Percentiles rank a stretch among this genome's conserved stretches.
Conservation (phyloP, 2,113 vertebrate species). For the Piprites chloris region DNA sequence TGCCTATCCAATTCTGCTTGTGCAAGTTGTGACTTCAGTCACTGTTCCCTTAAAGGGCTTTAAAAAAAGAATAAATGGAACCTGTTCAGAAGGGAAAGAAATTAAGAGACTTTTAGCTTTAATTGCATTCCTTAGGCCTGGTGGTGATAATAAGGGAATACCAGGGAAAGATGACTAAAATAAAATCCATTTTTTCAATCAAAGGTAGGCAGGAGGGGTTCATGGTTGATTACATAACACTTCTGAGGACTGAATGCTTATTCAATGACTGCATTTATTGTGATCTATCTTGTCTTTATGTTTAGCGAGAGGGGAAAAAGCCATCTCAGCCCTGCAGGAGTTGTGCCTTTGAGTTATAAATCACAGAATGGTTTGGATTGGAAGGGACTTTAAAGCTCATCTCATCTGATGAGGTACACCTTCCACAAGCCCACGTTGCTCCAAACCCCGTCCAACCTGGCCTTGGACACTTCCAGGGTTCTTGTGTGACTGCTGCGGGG, state of each 20-base stretch:
- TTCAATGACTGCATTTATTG: background rate
- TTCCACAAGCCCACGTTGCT: background rate
- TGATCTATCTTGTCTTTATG: fast-evolving
- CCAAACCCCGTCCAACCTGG: background rate
- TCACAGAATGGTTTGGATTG: background rate
- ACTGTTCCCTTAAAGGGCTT: background rate
- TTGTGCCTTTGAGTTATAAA: background rate
- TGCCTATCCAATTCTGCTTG: background rate
- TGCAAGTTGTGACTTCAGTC: background rate
- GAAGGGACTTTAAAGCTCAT: background rate
- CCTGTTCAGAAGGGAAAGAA: slow-evolving; percentile 38
- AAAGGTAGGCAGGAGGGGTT: background rate
- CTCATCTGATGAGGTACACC: background rate
- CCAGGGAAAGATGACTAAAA: slow-evolving; percentile 41
- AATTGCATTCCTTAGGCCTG: slow-evolving; percentile 64
- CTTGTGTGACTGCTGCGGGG: background rate
- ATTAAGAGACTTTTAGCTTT: slow-evolving; percentile 60
- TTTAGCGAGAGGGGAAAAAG: background rate
- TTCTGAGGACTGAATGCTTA: background rate
- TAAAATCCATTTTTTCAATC: background rate
- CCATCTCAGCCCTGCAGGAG: background rate
- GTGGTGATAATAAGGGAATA: slow-evolving; percentile 24
- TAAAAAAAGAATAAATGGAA: background rate
- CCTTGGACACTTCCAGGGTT: background rate
- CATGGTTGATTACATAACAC: background rate